phyloP scores from a whole-genome alignment of 2,113 vertebrate species.

The Piprites chloris region DNA sequence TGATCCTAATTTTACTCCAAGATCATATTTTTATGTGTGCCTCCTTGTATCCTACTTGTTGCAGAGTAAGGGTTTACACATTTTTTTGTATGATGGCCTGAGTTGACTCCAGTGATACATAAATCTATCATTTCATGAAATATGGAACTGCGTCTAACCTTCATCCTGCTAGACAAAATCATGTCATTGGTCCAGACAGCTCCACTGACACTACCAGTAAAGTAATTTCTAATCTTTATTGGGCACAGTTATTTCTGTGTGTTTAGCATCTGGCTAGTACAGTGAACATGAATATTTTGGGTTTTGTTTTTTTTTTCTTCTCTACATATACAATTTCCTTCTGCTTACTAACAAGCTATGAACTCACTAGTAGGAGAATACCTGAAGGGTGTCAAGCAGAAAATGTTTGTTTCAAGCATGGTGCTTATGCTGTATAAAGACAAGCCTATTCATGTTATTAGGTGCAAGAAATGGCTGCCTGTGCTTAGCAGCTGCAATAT shows the following conservation, averaged over 20 bases:
- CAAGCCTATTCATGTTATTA: background rate
- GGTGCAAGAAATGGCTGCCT: background rate
- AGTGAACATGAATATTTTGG: background rate
- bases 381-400: background rate
- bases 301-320: background rate
- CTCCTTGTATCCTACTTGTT: background rate
- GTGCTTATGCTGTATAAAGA: background rate
- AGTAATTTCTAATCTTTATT: background rate
- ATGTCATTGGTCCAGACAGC: background rate
- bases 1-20: background rate
- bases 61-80: background rate
- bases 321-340: background rate
- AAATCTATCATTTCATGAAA: background rate
- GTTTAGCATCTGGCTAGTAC: background rate
- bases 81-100: background rate
- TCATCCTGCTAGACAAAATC: background rate
- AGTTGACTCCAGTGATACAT: background rate
- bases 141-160: background rate
- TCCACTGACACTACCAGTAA: background rate
- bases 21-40: rapidly evolving
- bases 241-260: background rate
- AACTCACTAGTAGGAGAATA: background rate
- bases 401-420: background rate
- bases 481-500: background rate
- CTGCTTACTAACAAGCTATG: background rate